Evolutionary conservation across 2,797 vertebrate species (phyloP).

Genomic region (Takifugu rubripes): DNA sequence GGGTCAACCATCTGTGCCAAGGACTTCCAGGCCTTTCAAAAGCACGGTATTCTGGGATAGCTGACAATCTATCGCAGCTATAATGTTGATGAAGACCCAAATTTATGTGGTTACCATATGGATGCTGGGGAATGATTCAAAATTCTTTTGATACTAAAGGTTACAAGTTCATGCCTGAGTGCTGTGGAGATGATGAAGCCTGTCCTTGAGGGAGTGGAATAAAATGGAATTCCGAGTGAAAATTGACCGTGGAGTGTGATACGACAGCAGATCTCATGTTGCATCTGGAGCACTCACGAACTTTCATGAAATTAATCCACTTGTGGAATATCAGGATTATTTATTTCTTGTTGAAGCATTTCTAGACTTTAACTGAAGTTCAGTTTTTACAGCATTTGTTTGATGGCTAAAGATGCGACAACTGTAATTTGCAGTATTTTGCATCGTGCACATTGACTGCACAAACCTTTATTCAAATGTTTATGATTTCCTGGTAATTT

Average conservation of each 20-base stretch:
- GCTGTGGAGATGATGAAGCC: constrained; percentile 41
- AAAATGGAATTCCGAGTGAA: constrained; percentile 62
- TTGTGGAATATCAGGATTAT: constrained; percentile 50
- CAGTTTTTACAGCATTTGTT: background rate
- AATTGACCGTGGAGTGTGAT: constrained; percentile 22
- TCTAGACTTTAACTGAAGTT: no score
- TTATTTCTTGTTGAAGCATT: no score
- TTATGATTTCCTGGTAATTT: background rate
- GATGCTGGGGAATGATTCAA: constrained; percentile 63
- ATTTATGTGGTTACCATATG: constrained; percentile 76
- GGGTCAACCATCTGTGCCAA: constrained; percentile 71
- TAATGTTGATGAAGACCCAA: constrained; percentile 76
- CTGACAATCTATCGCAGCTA: constrained; percentile 62
- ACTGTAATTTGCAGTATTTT: background rate
- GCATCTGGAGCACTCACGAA: constrained; percentile 32
- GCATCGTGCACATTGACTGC: background rate
- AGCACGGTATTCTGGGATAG: constrained; percentile 56
- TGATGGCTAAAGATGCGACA: background rate
- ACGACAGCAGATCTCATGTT: no score
- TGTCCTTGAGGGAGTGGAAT: constrained; percentile 57
- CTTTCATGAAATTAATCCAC: constrained; percentile 60
- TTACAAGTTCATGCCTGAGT: constrained; percentile 53
- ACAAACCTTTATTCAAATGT: background rate
- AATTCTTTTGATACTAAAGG: constrained; percentile 58
- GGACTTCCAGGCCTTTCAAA: constrained; percentile 66